Percentiles rank a stretch among this genome's conserved stretches.
phyloP scores from a whole-genome alignment of 1,140 invertebrate species.

The Fopius arisanus region DNA sequence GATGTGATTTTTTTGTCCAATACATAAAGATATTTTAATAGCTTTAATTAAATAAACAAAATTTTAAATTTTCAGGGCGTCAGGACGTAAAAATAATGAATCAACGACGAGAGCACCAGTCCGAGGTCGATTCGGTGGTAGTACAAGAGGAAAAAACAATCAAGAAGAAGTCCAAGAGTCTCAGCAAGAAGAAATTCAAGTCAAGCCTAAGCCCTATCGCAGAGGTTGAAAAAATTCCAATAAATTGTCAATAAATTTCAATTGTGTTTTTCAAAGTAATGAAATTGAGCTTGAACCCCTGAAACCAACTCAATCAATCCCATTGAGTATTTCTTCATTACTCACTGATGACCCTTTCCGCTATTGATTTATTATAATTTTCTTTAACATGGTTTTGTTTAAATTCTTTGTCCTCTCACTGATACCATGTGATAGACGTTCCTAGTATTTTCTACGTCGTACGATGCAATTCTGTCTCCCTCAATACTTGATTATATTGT shows the following conservation, averaged over 20 bases:
- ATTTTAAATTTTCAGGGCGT: conserved; percentile 30
- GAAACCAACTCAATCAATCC: background rate
- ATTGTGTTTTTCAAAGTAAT: background rate
- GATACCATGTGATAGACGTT: conserved; percentile 19
- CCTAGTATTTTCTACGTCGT: background rate
- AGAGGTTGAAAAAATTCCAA: conserved; percentile 41
- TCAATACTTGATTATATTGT: background rate
- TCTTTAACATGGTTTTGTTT: background rate
- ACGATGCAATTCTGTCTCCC: background rate
- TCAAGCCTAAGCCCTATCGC: conserved; percentile 50
- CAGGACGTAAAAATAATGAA: conserved; percentile 37
- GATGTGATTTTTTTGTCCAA: too few relatives aligned
- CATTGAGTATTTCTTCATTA: background rate
- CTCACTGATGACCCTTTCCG: background rate
- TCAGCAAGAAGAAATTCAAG: conserved; percentile 52
- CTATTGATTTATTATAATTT: background rate
- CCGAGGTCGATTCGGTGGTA: conserved; percentile 45
- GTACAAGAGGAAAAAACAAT: conserved; percentile 38
- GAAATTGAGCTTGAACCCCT: background rate
- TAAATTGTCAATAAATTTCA: conserved; percentile 10
- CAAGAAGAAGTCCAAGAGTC: conserved; percentile 54
- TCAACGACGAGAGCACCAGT: conserved; percentile 38
- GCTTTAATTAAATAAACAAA: conserved; percentile 1
- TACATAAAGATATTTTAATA: too few relatives aligned
- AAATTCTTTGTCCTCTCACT: conserved; percentile 11